These are phyloP conservation scores for Ancistrus triradiatus DNA, from an alignment of 2,113 vertebrate genomes.

Conservation along the genomic window DNA sequence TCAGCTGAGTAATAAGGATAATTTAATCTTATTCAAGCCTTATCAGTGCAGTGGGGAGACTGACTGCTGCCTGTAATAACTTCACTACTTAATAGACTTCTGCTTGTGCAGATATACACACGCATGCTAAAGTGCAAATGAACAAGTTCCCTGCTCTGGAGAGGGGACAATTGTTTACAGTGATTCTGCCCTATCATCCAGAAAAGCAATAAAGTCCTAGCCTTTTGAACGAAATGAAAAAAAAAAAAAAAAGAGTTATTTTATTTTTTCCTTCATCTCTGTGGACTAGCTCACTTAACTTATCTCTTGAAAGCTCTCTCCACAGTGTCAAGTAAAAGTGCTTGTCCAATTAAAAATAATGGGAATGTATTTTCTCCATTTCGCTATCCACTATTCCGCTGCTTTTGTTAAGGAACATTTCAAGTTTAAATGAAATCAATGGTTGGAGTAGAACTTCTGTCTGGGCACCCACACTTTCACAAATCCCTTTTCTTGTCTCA, in stretches of 20 bases:
- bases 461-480: constrained; percentile 52
- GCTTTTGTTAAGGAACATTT: constrained; percentile 69
- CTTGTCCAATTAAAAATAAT: constrained; percentile 72
- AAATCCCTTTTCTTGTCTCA: constrained; percentile 62
- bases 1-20: constrained; percentile 42
- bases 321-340: constrained; percentile 67
- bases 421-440: constrained; percentile 71
- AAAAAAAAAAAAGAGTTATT: too few species aligned
- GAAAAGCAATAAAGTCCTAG: constrained; percentile 49
- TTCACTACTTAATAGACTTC: constrained; percentile 37
- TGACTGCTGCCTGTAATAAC: constrained; percentile 39
- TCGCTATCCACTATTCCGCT: constrained; percentile 54
- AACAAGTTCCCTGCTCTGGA: constrained; percentile 33
- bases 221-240: constrained; percentile 55
- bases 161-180: constrained; percentile 55
- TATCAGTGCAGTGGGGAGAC: constrained; percentile 30
- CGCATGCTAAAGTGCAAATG: constrained; percentile 40
- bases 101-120: constrained; percentile 35
- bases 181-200: constrained; percentile 42
- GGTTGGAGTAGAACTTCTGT: constrained; percentile 69
- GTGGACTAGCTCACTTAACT: constrained; percentile 64
- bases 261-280: constrained; percentile 51
- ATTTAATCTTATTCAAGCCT: constrained; percentile 44
- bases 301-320: constrained; percentile 50
- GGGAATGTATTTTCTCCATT: constrained; percentile 61